phyloP scores from a whole-genome alignment of 2,113 vertebrate species.

The Craseonycteris thonglongyai region DNA sequence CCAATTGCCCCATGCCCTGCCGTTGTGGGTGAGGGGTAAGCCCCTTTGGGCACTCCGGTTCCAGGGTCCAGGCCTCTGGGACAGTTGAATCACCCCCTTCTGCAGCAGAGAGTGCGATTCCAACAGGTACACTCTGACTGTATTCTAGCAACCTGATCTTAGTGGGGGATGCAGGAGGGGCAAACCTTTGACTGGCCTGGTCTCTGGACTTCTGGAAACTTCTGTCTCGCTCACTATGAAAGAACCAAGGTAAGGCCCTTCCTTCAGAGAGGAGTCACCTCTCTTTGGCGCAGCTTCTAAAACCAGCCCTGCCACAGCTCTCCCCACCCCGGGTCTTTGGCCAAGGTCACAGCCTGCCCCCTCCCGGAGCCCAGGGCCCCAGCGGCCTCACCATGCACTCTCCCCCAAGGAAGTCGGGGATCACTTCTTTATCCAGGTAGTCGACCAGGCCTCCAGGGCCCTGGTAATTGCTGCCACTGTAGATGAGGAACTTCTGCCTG shows the following conservation, averaged over 20 bases:
- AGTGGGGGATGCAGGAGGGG: neutral
- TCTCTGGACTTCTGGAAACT: neutral
- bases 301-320: neutral
- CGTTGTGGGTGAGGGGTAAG: neutral
- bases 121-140: neutral
- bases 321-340: neutral
- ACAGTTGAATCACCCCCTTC: neutral
- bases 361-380: neutral
- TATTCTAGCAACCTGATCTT: neutral
- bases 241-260: neutral
- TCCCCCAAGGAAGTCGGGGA: conserved; percentile 88
- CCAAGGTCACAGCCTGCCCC: neutral
- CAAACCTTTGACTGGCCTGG: neutral
- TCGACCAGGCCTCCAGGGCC: conserved; percentile 86
- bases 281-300: neutral
- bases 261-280: neutral
- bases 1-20: fast-evolving
- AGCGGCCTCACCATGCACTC: conserved; percentile 82
- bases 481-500: conserved; percentile 87
- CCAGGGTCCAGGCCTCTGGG: neutral
- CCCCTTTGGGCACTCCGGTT: neutral
- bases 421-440: conserved; percentile 84
- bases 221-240: neutral
- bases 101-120: neutral
- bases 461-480: conserved; percentile 86